Conservation (phyloP, 2,888 invertebrate species). For the Morpho helenor region DNA sequence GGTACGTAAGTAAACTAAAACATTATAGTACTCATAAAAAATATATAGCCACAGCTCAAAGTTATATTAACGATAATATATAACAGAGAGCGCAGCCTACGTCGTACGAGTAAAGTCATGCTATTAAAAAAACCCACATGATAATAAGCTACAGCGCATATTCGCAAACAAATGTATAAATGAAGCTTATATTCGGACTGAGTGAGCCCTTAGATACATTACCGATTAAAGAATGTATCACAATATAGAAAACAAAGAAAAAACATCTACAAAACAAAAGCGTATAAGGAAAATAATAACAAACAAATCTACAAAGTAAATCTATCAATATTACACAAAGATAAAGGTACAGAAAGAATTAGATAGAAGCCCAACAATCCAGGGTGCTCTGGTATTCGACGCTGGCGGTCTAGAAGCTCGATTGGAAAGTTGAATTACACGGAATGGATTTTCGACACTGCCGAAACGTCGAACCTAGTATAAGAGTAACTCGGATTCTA, state of each 20-base stretch:
- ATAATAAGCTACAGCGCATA: constrained; percentile 57
- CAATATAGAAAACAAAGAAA: not conserved
- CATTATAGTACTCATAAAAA: constrained; percentile 12
- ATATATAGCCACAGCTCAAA: constrained; percentile 26
- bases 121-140: constrained; percentile 79
- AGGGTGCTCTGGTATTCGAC: constrained; percentile 11
- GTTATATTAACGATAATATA: constrained; percentile 13
- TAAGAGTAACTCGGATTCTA: no score
- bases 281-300: constrained; percentile 9
- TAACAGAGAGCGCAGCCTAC: constrained; percentile 51
- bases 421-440: not conserved
- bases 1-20: constrained; percentile 19
- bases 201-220: constrained; percentile 17
- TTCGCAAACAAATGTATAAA: constrained; percentile 40
- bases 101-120: constrained; percentile 40
- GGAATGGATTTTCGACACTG: no score
- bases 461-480: no score
- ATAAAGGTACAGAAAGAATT: constrained; percentile 8
- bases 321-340: constrained; percentile 7
- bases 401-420: constrained; percentile 8
- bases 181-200: constrained; percentile 26
- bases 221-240: not conserved
- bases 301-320: constrained; percentile 7
- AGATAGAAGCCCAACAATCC: constrained; percentile 16
- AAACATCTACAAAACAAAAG: constrained; percentile 1